Conservation (phyloP, 2,797 vertebrate species). For the Sorex maritimensis region DNA sequence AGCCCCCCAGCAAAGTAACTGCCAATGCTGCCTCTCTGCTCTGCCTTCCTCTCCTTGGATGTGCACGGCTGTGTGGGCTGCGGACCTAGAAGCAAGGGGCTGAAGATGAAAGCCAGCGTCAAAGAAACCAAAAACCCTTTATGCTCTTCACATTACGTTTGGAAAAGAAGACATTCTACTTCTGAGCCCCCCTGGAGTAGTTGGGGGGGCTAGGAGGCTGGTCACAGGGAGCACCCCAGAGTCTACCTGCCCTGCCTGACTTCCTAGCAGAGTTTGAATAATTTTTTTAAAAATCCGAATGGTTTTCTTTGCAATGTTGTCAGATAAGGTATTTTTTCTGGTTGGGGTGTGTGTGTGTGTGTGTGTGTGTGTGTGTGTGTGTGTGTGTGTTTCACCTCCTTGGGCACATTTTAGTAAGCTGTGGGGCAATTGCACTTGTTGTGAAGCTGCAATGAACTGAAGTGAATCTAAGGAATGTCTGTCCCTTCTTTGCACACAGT, state of each 20-base stretch:
- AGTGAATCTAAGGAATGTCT: constrained; percentile 39
- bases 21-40: constrained; percentile 14
- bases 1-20: too few relatives aligned
- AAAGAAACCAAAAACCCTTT: not conserved
- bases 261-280: constrained; percentile 39
- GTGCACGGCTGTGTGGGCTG: not conserved
- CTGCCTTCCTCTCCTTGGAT: not conserved
- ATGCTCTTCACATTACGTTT: not conserved
- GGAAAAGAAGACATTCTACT: not conserved
- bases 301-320: not conserved
- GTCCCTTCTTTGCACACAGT: not conserved
- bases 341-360: not conserved
- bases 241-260: not conserved
- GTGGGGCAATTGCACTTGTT: not conserved
- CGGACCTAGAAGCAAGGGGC: not conserved
- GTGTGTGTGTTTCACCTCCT: not conserved
- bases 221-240: accelerated
- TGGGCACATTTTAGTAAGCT: not conserved
- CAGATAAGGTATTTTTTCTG: not conserved
- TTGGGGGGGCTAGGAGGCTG: not conserved
- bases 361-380: not conserved
- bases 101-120: not conserved
- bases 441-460: constrained; percentile 50
- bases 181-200: not conserved
- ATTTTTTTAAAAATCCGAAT: not conserved